These are phyloP conservation scores for Brienomyrus longianalis DNA, from an alignment of 2,113 vertebrate genomes.

Conservation along the genomic window DNA sequence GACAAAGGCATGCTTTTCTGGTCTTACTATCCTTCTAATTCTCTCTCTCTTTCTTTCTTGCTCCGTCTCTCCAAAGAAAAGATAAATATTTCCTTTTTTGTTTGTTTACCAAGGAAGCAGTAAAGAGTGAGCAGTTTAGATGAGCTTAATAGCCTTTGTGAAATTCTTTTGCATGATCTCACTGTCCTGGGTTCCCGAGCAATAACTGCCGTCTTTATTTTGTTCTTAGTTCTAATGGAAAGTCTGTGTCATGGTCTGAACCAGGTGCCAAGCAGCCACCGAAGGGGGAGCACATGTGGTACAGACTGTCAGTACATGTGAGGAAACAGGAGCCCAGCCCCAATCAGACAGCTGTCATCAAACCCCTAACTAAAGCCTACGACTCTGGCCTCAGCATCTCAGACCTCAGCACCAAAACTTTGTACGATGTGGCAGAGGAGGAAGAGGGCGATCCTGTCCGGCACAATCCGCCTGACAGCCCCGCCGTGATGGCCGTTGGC, in stretches of 20 bases:
- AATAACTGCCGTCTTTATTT: conserved; percentile 84
- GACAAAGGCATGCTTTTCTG: background rate
- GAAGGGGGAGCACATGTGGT: conserved; percentile 91
- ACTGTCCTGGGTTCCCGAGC: conserved; percentile 45
- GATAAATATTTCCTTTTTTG: background rate
- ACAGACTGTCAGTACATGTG: conserved; percentile 98
- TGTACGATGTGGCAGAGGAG: conserved; percentile 77
- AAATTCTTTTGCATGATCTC: conserved; percentile 1
- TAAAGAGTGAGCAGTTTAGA: background rate
- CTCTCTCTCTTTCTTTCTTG: conserved; percentile 2
- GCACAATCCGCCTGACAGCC: conserved; percentile 41
- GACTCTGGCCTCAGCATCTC: conserved; percentile 77
- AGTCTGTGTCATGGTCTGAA: conserved; percentile 99
- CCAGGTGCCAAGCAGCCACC: conserved; percentile 94
- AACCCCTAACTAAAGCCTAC: conserved; percentile 96
- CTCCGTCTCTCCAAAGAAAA: background rate
- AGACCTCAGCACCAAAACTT: conserved; percentile 72
- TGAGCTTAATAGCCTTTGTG: background rate
- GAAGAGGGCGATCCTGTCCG: conserved; percentile 48
- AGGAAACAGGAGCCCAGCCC: conserved; percentile 89
- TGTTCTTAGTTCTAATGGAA: conserved; percentile 99
- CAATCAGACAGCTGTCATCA: conserved; percentile 98
- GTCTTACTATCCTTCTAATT: conserved; percentile 2
- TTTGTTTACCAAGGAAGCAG: conserved; percentile 6
- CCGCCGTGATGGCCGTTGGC: conserved; percentile 61